These are phyloP conservation scores for Ophion obscuratus DNA, from an alignment of 2,888 invertebrate species.

Conservation along the genomic window DNA sequence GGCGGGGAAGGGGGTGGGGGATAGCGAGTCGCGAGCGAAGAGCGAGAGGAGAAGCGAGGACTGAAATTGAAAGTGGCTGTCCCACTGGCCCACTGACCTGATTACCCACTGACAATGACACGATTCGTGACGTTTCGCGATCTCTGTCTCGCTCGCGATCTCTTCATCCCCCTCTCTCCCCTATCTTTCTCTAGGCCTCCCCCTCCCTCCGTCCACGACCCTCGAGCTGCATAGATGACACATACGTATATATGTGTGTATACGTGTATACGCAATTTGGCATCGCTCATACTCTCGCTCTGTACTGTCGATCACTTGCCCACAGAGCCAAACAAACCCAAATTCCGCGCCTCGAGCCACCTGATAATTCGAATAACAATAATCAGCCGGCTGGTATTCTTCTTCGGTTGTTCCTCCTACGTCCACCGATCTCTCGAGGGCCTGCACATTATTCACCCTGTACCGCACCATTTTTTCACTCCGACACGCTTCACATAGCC, in stretches of 20 bases:
- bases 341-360: not conserved
- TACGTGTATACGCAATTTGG: conserved; percentile 81
- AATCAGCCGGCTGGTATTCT: not conserved
- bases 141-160: conserved; percentile 61
- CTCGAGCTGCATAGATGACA: conserved; percentile 67
- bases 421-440: not conserved
- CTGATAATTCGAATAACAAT: not conserved
- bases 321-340: not conserved
- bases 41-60: conserved; percentile 72
- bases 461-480: not conserved
- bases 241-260: not conserved
- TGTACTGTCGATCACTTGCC: not conserved
- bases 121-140: conserved; percentile 84
- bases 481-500: conserved; percentile 3
- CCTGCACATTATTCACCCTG: not conserved
- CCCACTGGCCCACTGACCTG: conserved; percentile 89
- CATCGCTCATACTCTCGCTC: conserved; percentile 73
- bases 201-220: conserved; percentile 70
- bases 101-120: conserved; percentile 87
- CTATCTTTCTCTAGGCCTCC: conserved; percentile 62
- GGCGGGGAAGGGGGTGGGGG: not conserved
- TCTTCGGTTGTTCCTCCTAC: not conserved
- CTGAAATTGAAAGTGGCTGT: conserved; percentile 84
- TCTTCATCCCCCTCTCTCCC: conserved; percentile 75
- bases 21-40: conserved; percentile 45